phyloP scores from a whole-genome alignment of 2,888 invertebrate species.

The Papilio elwesi region DNA sequence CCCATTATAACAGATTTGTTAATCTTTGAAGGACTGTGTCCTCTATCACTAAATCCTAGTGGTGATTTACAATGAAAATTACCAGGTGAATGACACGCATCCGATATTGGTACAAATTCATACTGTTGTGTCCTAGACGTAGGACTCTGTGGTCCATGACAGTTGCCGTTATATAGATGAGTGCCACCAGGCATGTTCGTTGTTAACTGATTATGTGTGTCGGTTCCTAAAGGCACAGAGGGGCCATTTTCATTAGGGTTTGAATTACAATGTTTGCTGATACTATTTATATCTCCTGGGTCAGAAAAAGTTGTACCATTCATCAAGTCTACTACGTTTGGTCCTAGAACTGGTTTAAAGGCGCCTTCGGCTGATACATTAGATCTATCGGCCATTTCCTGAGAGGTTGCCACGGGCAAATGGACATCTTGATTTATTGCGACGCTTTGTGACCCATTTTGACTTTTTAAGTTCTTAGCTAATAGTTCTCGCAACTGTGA shows the following conservation, averaged over 20 bases:
- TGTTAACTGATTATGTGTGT: conserved; percentile 55
- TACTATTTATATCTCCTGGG: conserved; percentile 52
- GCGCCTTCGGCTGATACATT: conserved; percentile 62
- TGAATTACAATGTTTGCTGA: conserved; percentile 57
- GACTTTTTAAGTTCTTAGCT: conserved; percentile 86
- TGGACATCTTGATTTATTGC: conserved; percentile 57
- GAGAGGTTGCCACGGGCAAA: conserved; percentile 53
- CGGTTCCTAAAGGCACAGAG: conserved; percentile 56
- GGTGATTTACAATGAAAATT: conserved; percentile 78
- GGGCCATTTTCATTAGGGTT: conserved; percentile 64
- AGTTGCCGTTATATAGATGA: conserved; percentile 70
- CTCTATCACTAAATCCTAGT: conserved; percentile 67
- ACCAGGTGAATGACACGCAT: conserved; percentile 87
- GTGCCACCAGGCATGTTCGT: conserved; percentile 53
- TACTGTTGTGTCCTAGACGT: conserved; percentile 91
- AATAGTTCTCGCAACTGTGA: conserved; percentile 89
- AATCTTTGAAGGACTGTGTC: conserved; percentile 70
- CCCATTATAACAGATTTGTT: conserved; percentile 70
- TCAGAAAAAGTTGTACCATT: conserved; percentile 57
- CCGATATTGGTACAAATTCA: conserved; percentile 94
- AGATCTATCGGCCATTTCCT: conserved; percentile 57
- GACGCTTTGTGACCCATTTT: conserved; percentile 63
- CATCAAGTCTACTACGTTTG: conserved; percentile 51
- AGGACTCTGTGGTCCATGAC: conserved; percentile 88
- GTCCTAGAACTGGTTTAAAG: conserved; percentile 63